A percentile compares a stretch with the other conserved stretches of the same genome.
Conservation (phyloP, 2,113 vertebrate species). For the Cephalopholis sonnerati region DNA sequence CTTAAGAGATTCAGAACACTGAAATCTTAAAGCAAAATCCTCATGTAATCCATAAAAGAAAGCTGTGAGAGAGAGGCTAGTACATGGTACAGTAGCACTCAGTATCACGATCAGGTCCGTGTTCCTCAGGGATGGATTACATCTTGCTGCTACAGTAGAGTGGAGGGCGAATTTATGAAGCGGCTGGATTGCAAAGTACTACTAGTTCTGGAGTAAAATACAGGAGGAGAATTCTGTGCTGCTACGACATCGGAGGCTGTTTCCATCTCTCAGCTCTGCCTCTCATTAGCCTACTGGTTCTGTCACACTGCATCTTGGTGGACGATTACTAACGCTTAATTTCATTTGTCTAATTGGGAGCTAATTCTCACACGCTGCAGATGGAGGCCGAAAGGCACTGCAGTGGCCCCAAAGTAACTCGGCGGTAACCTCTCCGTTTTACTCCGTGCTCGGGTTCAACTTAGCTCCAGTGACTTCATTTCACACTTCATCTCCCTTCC, state of each 20-base stretch:
- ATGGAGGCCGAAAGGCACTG: constrained; percentile 28
- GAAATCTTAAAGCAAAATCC: constrained; percentile 14
- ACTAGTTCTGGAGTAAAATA: not conserved
- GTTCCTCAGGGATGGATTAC: constrained; percentile 50
- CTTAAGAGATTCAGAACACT: constrained; percentile 2
- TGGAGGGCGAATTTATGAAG: not conserved
- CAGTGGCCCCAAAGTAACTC: constrained; percentile 29
- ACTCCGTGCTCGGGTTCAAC: constrained; percentile 43
- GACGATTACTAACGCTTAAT: constrained; percentile 55
- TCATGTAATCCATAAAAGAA: constrained; percentile 16
- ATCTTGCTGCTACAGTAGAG: constrained; percentile 3
- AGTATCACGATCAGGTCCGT: not conserved
- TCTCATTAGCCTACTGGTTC: constrained; percentile 47
- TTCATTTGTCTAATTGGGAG: constrained; percentile 60
- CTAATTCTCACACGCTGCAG: constrained; percentile 42
- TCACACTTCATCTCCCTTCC: constrained; percentile 64
- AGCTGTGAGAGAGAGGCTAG: constrained; percentile 1
- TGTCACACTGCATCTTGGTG: constrained; percentile 37
- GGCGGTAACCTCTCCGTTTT: constrained; percentile 21
- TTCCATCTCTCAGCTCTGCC: not conserved
- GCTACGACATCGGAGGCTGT: not conserved
- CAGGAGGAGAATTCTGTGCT: not conserved
- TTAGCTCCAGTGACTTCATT: constrained; percentile 68
- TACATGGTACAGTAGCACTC: not conserved
- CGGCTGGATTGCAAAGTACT: constrained; percentile 8